Percentiles rank a stretch among this genome's conserved stretches.
These are phyloP conservation scores for Esox niger DNA, from an alignment of 2,113 vertebrate species.

Conservation along the genomic window DNA sequence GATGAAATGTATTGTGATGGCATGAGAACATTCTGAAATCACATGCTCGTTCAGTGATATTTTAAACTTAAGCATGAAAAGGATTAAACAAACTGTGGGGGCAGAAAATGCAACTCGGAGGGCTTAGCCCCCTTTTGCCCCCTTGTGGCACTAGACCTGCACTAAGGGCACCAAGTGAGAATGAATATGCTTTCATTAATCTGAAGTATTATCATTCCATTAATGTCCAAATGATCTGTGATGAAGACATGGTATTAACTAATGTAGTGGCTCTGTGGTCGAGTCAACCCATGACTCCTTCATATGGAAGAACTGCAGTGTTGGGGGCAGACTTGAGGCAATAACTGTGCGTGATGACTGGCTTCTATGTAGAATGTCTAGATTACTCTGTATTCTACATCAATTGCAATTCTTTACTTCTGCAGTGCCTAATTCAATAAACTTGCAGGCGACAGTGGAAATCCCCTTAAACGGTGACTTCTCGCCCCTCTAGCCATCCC, in stretches of 20 bases:
- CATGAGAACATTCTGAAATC: too few species aligned
- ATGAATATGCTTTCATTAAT: conserved; percentile 15
- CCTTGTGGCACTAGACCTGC: too few species aligned
- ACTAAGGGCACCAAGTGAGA: not conserved
- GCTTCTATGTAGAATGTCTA: not conserved
- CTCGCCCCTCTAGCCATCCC: not conserved
- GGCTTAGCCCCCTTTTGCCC: too few species aligned
- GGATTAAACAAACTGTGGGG: too few species aligned
- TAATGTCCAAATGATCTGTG: conserved; percentile 8
- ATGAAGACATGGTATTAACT: conserved; percentile 8
- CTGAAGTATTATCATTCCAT: not conserved
- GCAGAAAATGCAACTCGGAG: too few species aligned
- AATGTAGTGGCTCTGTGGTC: conserved; percentile 14
- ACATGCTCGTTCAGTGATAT: too few species aligned
- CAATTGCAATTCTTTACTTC: conserved; percentile 1
- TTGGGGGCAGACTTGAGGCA: conserved; percentile 5
- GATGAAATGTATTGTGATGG: too few species aligned
- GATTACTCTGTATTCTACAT: not conserved
- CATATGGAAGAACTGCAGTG: not conserved
- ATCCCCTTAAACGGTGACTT: not conserved
- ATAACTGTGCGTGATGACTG: conserved; percentile 4
- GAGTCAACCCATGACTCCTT: conserved; percentile 11
- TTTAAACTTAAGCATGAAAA: too few species aligned
- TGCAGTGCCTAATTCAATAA: conserved; percentile 7
- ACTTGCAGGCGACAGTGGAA: not conserved